These are phyloP conservation scores for Platalea minor DNA, from an alignment of 2,797 vertebrate species.

Conservation along the genomic window DNA sequence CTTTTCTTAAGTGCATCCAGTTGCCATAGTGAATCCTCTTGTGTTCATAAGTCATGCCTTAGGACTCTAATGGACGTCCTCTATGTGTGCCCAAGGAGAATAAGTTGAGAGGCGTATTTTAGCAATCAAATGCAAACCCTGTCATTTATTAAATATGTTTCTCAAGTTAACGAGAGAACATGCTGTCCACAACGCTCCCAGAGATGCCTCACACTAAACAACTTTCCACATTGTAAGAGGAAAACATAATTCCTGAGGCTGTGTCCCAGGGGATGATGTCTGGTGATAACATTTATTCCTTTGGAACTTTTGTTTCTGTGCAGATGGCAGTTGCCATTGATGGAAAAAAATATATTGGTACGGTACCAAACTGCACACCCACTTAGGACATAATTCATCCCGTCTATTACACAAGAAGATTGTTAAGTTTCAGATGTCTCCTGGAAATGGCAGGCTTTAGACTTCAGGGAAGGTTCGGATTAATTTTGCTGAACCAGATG, in stretches of 20 bases:
- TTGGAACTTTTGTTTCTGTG: conserved; percentile 38
- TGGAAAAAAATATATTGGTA: conserved; percentile 5
- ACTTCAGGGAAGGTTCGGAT: background rate
- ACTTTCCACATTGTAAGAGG: conserved; percentile 23
- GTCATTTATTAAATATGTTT: background rate
- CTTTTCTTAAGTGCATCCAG: background rate
- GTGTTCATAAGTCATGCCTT: background rate
- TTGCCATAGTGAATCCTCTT: background rate
- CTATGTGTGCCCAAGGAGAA: background rate
- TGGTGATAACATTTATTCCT: conserved; percentile 63
- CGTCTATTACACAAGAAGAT: background rate
- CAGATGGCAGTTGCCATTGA: conserved; percentile 41
- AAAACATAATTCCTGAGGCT: conserved; percentile 36
- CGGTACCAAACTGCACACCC: background rate
- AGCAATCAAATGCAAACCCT: background rate
- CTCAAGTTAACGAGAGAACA: background rate
- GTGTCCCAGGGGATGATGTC: conserved; percentile 18
- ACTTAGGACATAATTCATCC: background rate
- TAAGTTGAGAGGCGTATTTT: background rate
- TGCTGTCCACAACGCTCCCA: background rate
- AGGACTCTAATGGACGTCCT: background rate
- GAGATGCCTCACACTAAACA: background rate
- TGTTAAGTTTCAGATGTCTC: background rate
- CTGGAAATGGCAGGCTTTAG: background rate
- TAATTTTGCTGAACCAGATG: background rate